A percentile compares a stretch with the other conserved stretches of the same genome.
phyloP scores from a whole-genome alignment of 2,888 invertebrate species.

The Salpingus planirostris region DNA sequence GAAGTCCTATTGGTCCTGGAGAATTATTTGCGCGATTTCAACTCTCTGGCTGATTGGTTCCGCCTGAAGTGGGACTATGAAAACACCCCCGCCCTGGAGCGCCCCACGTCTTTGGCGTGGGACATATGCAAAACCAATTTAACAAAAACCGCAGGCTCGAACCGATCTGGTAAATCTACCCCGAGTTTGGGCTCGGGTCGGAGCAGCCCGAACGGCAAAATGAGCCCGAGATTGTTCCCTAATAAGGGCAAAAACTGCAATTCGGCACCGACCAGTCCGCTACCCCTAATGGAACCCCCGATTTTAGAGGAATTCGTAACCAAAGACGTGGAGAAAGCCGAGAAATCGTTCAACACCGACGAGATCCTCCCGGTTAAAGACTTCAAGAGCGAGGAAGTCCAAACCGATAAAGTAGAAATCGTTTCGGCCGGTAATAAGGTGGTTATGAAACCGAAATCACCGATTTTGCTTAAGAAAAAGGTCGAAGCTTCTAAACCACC shows the following conservation, averaged over 20 bases:
- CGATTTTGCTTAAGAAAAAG: too few species aligned
- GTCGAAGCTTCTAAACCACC: slow-evolving; percentile 4
- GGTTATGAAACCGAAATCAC: too few species aligned
- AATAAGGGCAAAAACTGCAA: slow-evolving; percentile 21
- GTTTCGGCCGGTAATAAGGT: background rate
- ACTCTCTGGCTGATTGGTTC: slow-evolving; percentile 88
- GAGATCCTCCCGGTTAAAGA: background rate
- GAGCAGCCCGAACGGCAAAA: slow-evolving; percentile 53
- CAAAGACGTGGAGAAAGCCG: background rate
- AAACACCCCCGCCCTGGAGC: slow-evolving; percentile 71
- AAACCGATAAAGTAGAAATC: background rate
- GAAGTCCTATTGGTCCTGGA: slow-evolving; percentile 92
- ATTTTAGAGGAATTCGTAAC: slow-evolving; percentile 35
- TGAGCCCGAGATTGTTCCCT: slow-evolving; percentile 51
- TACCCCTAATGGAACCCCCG: slow-evolving; percentile 39
- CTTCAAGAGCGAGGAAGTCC: slow-evolving; percentile 1
- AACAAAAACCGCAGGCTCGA: slow-evolving; percentile 28
- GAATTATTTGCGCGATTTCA: slow-evolving; percentile 90
- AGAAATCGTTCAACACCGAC: background rate
- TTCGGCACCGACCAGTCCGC: slow-evolving; percentile 40
- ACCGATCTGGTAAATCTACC: slow-evolving; percentile 41
- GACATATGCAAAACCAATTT: slow-evolving; percentile 81
- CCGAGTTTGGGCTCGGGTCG: slow-evolving; percentile 48
- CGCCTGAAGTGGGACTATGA: slow-evolving; percentile 91
- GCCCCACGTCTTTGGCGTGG: slow-evolving; percentile 90